phyloP scores from a whole-genome alignment of 1,140 invertebrate genomes.

The Hypsibius dujardini region DNA sequence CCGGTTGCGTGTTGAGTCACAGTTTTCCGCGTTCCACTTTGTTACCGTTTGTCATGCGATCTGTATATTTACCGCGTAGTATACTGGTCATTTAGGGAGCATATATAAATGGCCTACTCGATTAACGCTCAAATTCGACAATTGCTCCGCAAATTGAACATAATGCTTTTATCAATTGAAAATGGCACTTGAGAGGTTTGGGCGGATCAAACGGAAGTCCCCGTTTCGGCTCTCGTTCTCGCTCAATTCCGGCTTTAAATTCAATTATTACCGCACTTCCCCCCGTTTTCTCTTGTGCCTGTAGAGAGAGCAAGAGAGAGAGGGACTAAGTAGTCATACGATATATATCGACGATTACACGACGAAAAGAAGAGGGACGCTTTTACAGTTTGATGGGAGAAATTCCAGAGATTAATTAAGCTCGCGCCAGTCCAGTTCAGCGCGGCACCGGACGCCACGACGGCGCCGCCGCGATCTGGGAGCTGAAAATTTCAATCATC shows the following conservation, averaged over 20 bases:
- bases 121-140: neutral
- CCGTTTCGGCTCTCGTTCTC: too few species aligned
- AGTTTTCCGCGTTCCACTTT: neutral
- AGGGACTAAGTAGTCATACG: too few species aligned
- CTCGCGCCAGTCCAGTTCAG: too few species aligned
- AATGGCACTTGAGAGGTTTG: conserved; percentile 15
- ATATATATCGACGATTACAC: too few species aligned
- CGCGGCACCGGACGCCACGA: too few species aligned
- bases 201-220: conserved; percentile 14
- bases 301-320: too few species aligned
- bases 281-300: too few species aligned
- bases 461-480: neutral
- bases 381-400: neutral
- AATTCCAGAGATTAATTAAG: conserved; percentile 3
- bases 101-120: too few species aligned
- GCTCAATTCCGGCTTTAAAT: too few species aligned
- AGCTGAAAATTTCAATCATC: neutral
- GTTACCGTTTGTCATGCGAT: conserved; percentile 11
- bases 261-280: too few species aligned
- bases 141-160: conserved; percentile 16
- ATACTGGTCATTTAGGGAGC: too few species aligned
- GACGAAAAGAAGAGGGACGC: too few species aligned
- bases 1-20: neutral
- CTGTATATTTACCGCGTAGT: neutral
- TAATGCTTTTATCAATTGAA: conserved; percentile 17